Conservation (phyloP, 2,888 invertebrate species). For the Eumacrocentrus americanus region DNA sequence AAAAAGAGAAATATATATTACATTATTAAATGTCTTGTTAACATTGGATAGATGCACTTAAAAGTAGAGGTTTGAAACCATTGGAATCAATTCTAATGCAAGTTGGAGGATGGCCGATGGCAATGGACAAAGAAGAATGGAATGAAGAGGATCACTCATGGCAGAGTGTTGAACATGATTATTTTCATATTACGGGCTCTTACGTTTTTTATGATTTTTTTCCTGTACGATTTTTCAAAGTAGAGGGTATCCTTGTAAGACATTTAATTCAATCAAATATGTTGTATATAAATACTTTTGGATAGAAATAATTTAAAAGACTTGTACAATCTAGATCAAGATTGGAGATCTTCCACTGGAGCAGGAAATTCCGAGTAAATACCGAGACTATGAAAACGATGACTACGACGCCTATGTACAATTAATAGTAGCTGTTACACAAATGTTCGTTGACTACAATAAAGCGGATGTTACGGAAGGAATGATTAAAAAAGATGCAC, state of each 20-base stretch:
- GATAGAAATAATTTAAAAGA: neutral
- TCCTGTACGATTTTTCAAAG: too few species aligned
- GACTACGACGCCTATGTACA: slow-evolving; percentile 29
- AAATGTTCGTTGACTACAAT: slow-evolving; percentile 20
- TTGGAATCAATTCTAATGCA: too few species aligned
- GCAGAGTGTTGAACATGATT: slow-evolving; percentile 36
- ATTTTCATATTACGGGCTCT: slow-evolving; percentile 29
- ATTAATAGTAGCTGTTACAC: slow-evolving; percentile 30
- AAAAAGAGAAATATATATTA: too few species aligned
- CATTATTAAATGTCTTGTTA: too few species aligned
- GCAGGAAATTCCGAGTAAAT: slow-evolving; percentile 18
- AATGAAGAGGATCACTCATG: slow-evolving; percentile 26
- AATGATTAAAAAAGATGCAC: slow-evolving; percentile 23
- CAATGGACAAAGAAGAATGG: slow-evolving; percentile 29
- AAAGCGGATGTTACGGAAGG: slow-evolving; percentile 7
- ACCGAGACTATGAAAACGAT: slow-evolving; percentile 29
- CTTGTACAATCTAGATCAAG: slow-evolving; percentile 1
- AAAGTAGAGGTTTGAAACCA: too few species aligned
- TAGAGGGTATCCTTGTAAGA: too few species aligned
- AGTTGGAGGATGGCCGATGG: too few species aligned
- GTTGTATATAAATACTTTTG: neutral
- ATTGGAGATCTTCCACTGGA: slow-evolving; percentile 14
- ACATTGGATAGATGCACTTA: too few species aligned
- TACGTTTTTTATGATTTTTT: slow-evolving; percentile 22
- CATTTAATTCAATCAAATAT: too few species aligned